Conservation (phyloP, 2,888 invertebrate genomes). For the Drosophila barbarae region DNA sequence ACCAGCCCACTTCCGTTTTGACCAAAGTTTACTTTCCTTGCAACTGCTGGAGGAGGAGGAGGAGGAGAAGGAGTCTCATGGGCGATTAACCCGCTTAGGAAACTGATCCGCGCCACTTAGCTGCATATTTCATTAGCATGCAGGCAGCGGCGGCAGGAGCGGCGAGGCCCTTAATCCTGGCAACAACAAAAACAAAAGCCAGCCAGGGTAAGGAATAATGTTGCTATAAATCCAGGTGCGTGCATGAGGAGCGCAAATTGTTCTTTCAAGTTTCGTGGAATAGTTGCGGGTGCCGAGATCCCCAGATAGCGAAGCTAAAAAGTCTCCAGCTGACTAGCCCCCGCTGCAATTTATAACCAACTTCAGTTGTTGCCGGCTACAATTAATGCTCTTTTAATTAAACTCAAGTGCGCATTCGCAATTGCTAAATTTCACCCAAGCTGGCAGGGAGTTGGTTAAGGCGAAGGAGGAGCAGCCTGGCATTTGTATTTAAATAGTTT, state of each 20-base stretch:
- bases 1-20: constrained; percentile 11
- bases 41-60: constrained; percentile 4
- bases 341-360: constrained; percentile 50
- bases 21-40: constrained; percentile 8
- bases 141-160: constrained; percentile 35
- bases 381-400: constrained; percentile 71
- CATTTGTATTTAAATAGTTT: constrained; percentile 43
- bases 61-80: background rate
- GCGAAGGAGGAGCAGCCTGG: background rate
- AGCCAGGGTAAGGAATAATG: constrained; percentile 7
- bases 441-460: background rate
- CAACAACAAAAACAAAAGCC: constrained; percentile 12
- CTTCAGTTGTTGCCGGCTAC: constrained; percentile 51
- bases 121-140: constrained; percentile 69
- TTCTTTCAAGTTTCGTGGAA: constrained; percentile 47
- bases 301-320: constrained; percentile 37
- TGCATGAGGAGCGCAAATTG: constrained; percentile 59
- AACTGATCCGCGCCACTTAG: constrained; percentile 47
- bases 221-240: constrained; percentile 44
- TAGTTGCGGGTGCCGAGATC: constrained; percentile 54
- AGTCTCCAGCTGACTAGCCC: constrained; percentile 25
- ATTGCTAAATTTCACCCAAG: constrained; percentile 61
- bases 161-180: constrained; percentile 49
- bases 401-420: constrained; percentile 71
- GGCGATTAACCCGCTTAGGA: constrained; percentile 44